These are phyloP conservation scores for Sphenopsis melanotis DNA, from an alignment of 2,797 vertebrate species.

Conservation along the genomic window DNA sequence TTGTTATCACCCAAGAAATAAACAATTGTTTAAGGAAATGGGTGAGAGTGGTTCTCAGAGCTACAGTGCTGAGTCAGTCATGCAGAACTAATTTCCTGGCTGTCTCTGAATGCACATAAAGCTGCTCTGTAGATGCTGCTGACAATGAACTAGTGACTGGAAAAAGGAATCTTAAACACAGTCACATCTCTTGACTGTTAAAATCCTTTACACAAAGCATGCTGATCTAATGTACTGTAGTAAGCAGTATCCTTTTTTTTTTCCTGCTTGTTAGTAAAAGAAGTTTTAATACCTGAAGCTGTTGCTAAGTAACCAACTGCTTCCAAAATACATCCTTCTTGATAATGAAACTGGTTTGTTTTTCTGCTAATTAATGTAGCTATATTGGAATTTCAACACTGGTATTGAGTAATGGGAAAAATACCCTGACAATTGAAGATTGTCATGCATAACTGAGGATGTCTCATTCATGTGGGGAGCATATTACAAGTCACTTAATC, in stretches of 20 bases:
- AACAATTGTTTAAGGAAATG: conserved; percentile 77
- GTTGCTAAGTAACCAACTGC: conserved; percentile 70
- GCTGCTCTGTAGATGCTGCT: conserved; percentile 76
- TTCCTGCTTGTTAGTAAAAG: conserved; percentile 13
- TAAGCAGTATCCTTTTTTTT: conserved; percentile 9
- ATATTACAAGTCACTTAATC: background rate
- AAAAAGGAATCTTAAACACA: conserved; percentile 80
- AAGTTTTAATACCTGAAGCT: conserved; percentile 61
- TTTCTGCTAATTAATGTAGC: conserved; percentile 3
- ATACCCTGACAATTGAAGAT: background rate
- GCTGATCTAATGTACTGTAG: conserved; percentile 65
- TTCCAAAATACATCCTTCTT: conserved; percentile 50
- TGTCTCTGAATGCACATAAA: conserved; percentile 80
- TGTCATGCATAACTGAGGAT: background rate
- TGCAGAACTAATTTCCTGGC: conserved; percentile 84
- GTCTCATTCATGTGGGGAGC: background rate
- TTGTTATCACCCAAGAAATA: conserved; percentile 72
- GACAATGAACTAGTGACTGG: conserved; percentile 82
- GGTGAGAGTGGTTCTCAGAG: conserved; percentile 57
- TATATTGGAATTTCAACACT: background rate
- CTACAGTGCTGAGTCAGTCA: conserved; percentile 75
- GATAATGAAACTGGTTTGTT: conserved; percentile 19
- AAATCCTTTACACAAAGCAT: conserved; percentile 77
- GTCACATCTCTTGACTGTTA: conserved; percentile 81
- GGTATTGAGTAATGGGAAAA: background rate